Conservation (phyloP, 1,140 invertebrate species). For the Parapsyche elsis region DNA sequence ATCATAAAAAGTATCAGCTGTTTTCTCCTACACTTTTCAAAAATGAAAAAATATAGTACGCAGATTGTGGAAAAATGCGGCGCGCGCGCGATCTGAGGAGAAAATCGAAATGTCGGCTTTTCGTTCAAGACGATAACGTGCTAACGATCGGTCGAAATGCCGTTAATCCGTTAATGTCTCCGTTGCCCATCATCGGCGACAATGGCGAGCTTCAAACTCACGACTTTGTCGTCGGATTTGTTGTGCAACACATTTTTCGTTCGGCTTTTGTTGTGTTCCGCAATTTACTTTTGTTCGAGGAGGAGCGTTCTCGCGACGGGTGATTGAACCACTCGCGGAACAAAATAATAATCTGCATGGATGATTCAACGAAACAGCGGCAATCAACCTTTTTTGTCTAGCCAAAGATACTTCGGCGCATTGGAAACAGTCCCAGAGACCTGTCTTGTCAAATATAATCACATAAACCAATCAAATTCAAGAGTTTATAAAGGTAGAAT, state of each 20-base stretch:
- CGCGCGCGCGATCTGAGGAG: too few relatives aligned
- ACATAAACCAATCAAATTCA: too few relatives aligned
- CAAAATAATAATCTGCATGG: not conserved
- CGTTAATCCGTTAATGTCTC: not conserved
- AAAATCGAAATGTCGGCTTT: not conserved
- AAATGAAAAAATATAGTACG: not conserved
- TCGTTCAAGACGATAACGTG: not conserved
- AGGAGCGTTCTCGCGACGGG: slow-evolving; percentile 16
- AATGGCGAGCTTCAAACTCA: not conserved
- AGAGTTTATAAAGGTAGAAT: too few relatives aligned
- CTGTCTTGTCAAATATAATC: not conserved
- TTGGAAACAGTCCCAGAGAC: not conserved
- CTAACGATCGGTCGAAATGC: not conserved
- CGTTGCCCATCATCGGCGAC: not conserved
- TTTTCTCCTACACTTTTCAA: not conserved
- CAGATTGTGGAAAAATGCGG: not conserved
- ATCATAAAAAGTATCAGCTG: not conserved
- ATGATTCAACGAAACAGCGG: not conserved
- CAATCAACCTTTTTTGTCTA: not conserved
- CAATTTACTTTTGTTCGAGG: not conserved
- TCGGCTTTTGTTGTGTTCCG: not conserved
- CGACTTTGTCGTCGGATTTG: not conserved
- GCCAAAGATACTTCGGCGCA: not conserved
- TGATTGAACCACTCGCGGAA: slow-evolving; percentile 27
- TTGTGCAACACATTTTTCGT: not conserved